Evolutionary conservation across 2,888 invertebrate genomes (phyloP).

Genomic region (Hyppa rectilinea): DNA sequence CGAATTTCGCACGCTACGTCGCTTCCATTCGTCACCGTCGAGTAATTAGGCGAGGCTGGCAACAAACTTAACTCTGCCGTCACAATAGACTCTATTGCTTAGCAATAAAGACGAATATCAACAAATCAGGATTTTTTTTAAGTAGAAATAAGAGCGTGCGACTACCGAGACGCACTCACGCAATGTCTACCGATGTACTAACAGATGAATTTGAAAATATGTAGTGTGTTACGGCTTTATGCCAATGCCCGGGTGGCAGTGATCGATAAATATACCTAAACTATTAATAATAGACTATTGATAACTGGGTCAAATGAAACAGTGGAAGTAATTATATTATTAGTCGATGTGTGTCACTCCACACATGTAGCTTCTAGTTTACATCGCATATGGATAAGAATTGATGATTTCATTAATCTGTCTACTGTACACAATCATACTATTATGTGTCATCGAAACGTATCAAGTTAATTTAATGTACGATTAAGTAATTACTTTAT

Average conservation of each 20-base stretch:
- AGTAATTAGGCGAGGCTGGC: constrained; percentile 80
- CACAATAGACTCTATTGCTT: constrained; percentile 62
- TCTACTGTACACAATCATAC: constrained; percentile 2
- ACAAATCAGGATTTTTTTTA: not conserved
- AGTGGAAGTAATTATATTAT: constrained; percentile 54
- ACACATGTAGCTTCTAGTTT: constrained; percentile 49
- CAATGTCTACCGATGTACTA: constrained; percentile 79
- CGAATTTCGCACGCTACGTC: constrained; percentile 85
- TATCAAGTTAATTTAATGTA: constrained; percentile 16
- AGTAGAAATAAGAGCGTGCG: constrained; percentile 75
- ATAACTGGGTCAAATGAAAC: constrained; percentile 69
- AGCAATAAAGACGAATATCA: constrained; percentile 13
- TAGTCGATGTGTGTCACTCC: constrained; percentile 48
- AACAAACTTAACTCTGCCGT: constrained; percentile 60
- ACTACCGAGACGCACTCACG: constrained; percentile 81
- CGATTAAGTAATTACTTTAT: constrained; percentile 34
- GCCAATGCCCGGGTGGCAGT: constrained; percentile 81
- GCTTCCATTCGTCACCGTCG: constrained; percentile 83
- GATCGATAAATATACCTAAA: constrained; percentile 72
- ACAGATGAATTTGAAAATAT: constrained; percentile 77
- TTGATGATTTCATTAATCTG: constrained; percentile 39
- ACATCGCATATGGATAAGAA: constrained; percentile 41
- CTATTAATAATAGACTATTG: constrained; percentile 69
- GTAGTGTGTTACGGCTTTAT: constrained; percentile 72
- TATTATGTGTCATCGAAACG: constrained; percentile 31